phyloP scores from a whole-genome alignment of 2,888 invertebrate genomes.

The Cerastoderma edule region DNA sequence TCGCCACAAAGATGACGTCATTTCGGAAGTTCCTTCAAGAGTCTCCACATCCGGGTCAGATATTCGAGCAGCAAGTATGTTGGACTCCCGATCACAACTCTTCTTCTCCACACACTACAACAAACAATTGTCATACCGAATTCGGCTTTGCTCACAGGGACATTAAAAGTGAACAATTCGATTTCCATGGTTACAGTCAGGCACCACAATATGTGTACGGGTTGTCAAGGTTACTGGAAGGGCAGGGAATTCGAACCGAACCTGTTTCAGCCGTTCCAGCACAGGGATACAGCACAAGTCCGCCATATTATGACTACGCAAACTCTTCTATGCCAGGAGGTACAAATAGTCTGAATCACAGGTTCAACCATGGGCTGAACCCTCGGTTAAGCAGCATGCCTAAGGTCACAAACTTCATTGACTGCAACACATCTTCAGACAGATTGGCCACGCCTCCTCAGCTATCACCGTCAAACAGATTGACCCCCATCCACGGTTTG shows the following conservation, averaged over 20 bases:
- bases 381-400: too few relatives aligned
- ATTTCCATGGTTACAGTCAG: not conserved
- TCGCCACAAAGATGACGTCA: slow-evolving; percentile 61
- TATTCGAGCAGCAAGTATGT: slow-evolving; percentile 64
- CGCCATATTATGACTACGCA: not conserved
- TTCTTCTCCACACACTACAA: not conserved
- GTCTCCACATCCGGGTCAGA: slow-evolving; percentile 51
- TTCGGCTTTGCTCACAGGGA: not conserved
- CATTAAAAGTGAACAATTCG: not conserved
- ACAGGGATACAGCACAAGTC: not conserved
- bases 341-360: not conserved
- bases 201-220: not conserved
- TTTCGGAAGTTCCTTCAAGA: slow-evolving; percentile 52
- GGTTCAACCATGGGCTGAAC: too few relatives aligned
- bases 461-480: not conserved
- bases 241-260: too few relatives aligned
- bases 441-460: not conserved
- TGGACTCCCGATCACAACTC: slow-evolving; percentile 25
- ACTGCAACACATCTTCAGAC: too few relatives aligned
- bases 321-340: not conserved
- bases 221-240: not conserved
- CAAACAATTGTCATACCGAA: not conserved
- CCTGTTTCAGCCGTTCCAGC: not conserved
- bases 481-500: not conserved
- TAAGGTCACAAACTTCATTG: not conserved